Conservation (phyloP, 2,888 invertebrate genomes). For the Drosophila pullipes region DNA sequence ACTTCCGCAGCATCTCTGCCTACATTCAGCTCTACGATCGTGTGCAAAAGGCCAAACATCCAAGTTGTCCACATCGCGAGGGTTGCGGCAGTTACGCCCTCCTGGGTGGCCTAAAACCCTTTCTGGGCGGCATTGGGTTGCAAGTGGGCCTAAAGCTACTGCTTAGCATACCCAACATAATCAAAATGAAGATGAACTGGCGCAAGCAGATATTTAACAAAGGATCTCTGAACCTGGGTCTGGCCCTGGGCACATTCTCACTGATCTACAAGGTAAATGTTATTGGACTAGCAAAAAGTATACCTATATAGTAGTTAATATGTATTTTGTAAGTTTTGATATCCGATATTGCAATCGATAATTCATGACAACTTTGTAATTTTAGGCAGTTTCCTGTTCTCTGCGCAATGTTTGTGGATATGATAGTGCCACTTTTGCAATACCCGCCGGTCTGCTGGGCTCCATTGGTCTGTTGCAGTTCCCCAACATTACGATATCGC, state of each 20-base stretch:
- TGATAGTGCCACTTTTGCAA: slow-evolving; percentile 88
- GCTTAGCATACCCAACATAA: slow-evolving; percentile 86
- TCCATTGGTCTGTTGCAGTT: slow-evolving; percentile 90
- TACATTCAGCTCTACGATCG: slow-evolving; percentile 69
- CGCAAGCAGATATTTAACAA: slow-evolving; percentile 86
- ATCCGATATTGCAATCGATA: background rate
- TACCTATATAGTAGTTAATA: background rate
- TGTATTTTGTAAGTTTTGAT: background rate
- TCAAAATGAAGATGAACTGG: slow-evolving; percentile 86
- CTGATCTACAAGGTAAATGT: slow-evolving; percentile 88
- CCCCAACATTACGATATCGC: slow-evolving; percentile 90
- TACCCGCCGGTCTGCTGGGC: slow-evolving; percentile 90
- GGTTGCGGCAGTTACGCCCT: slow-evolving; percentile 88
- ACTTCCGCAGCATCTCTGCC: slow-evolving; percentile 51
- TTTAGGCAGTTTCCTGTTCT: slow-evolving; percentile 88
- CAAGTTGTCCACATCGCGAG: slow-evolving; percentile 87
- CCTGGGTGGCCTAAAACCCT: slow-evolving; percentile 86
- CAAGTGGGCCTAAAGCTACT: slow-evolving; percentile 87
- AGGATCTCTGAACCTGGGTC: slow-evolving; percentile 87
- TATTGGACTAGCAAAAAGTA: background rate
- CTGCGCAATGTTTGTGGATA: slow-evolving; percentile 87
- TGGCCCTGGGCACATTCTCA: slow-evolving; percentile 89
- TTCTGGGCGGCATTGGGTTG: slow-evolving; percentile 87
- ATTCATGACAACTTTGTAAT: slow-evolving; percentile 31
- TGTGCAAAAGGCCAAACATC: slow-evolving; percentile 80